Percentiles rank a stretch among this genome's conserved stretches.
Conservation (phyloP, 2,888 invertebrate genomes). For the Andricus quercusramuli region DNA sequence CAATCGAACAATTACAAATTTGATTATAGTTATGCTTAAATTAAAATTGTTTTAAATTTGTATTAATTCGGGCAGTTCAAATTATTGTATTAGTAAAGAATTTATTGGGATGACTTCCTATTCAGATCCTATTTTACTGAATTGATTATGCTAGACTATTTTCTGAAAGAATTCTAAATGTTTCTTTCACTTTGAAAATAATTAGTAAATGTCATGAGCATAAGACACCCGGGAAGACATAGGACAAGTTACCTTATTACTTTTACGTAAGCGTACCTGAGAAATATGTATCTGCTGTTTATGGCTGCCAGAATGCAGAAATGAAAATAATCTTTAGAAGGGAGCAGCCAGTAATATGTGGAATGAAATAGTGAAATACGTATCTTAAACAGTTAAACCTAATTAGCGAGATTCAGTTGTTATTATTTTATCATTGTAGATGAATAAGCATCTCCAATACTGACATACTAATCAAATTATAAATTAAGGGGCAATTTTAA, state of each 20-base stretch:
- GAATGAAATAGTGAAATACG: slow-evolving; percentile 16
- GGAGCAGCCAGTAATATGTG: slow-evolving; percentile 7
- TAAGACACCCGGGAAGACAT: slow-evolving; percentile 25
- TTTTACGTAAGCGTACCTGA: slow-evolving; percentile 29
- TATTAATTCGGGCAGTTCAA: too few relatives aligned
- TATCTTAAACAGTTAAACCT: slow-evolving; percentile 7
- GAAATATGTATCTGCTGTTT: slow-evolving; percentile 30
- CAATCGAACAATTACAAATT: too few relatives aligned
- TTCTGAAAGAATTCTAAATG: background rate
- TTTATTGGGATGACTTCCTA: too few relatives aligned
- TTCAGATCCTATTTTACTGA: too few relatives aligned
- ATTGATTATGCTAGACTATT: background rate
- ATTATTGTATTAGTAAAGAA: too few relatives aligned
- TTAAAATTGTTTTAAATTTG: too few relatives aligned
- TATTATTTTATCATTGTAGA: background rate
- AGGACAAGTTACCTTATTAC: slow-evolving; percentile 34
- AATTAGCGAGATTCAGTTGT: background rate
- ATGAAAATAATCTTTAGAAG: background rate
- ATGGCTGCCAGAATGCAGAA: slow-evolving; percentile 15
- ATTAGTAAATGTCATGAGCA: slow-evolving; percentile 19
- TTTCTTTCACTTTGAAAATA: slow-evolving; percentile 10
- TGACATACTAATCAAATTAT: slow-evolving; percentile 10
- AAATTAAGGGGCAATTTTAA: background rate
- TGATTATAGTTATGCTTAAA: too few relatives aligned
- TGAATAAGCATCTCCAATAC: slow-evolving; percentile 17